These are phyloP conservation scores for Craseonycteris thonglongyai DNA, from an alignment of 2,113 vertebrate species.

Conservation along the genomic window DNA sequence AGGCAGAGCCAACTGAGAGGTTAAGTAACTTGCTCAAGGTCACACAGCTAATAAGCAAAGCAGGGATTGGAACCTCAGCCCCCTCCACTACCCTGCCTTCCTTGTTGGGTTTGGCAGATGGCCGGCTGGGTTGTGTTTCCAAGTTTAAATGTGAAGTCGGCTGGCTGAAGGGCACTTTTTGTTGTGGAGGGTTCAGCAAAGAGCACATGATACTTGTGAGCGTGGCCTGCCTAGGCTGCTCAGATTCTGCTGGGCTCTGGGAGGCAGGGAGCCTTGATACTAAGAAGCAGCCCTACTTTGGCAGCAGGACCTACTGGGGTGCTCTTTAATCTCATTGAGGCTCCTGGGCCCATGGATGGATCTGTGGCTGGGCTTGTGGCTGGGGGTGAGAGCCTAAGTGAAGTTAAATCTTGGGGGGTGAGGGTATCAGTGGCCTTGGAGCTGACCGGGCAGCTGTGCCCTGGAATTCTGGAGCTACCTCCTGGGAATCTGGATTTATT, in stretches of 20 bases:
- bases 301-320: background rate
- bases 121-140: background rate
- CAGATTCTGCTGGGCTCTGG: background rate
- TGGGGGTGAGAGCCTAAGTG: background rate
- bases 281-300: background rate
- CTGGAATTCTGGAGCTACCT: background rate
- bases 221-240: background rate
- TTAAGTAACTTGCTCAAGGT: background rate
- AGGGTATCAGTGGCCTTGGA: background rate
- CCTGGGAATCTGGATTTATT: background rate
- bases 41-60: background rate
- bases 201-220: background rate
- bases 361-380: background rate
- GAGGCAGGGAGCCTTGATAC: background rate
- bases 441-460: background rate
- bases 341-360: background rate
- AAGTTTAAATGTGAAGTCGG: background rate
- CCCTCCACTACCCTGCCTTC: background rate
- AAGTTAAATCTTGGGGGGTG: background rate
- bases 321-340: background rate
- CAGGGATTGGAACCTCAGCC: background rate
- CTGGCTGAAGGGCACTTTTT: background rate
- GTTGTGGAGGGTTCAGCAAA: background rate
- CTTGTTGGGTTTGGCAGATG: background rate
- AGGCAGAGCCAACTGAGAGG: background rate